These are phyloP conservation scores for Apis mellifera DNA, from an alignment of 1,140 invertebrate species.

Conservation along the genomic window Amel_HAv3.1 CM009933.2:1848501-1849000, in stretches of 20 bases:
- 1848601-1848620: constrained; percentile 36
- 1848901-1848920: too few species aligned
- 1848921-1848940: too few species aligned
- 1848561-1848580: background rate
- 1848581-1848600: constrained; percentile 36
- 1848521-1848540: too few species aligned
- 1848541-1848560: background rate
- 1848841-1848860: constrained; percentile 16
- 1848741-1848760: constrained; percentile 48
- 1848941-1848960: too few species aligned
- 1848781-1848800: constrained; percentile 14
- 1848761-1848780: constrained; percentile 48
- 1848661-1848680: constrained; percentile 1
- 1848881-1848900: too few species aligned
- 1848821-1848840: background rate
- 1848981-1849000: too few species aligned
- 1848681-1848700: constrained; percentile 34
- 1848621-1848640: constrained; percentile 45
- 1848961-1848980: too few species aligned
- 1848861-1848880: background rate
- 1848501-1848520: too few species aligned
- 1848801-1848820: constrained; percentile 23
- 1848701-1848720: constrained; percentile 47
- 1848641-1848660: constrained; percentile 3
- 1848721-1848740: constrained; percentile 35